Percentiles rank a stretch among this genome's conserved stretches.
Evolutionary conservation across 2,113 vertebrate genomes (phyloP).

Genomic region (Diadophis punctatus): DNA sequence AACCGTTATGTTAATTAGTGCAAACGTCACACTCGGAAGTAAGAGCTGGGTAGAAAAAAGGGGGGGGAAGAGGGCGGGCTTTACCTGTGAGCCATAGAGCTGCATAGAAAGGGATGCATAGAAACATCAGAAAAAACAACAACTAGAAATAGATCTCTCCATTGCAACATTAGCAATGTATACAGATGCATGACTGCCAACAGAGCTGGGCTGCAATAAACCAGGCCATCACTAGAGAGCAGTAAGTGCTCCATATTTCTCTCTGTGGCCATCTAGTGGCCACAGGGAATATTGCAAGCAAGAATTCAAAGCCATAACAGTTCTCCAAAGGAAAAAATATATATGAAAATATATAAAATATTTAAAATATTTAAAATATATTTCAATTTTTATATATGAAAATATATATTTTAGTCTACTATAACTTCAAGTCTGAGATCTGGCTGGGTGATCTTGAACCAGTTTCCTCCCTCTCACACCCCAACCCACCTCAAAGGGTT

Average conservation of each 20-base stretch:
- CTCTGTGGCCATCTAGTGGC: neutral
- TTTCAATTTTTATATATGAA: too few species aligned
- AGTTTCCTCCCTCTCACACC: too few species aligned
- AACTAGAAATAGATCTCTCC: neutral
- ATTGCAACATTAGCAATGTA: neutral
- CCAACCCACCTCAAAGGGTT: too few species aligned
- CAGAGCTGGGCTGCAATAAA: neutral
- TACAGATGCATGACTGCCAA: neutral
- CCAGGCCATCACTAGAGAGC: neutral
- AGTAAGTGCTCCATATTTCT: neutral
- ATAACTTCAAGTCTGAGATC: too few species aligned
- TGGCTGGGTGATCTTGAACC: too few species aligned
- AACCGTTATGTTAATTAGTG: neutral
- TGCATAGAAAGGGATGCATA: neutral
- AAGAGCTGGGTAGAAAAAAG: neutral
- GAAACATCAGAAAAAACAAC: neutral
- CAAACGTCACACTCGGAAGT: neutral
- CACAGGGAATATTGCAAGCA: neutral
- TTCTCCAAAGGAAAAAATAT: too few species aligned
- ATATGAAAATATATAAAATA: too few species aligned
- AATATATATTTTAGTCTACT: too few species aligned
- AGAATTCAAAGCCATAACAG: neutral
- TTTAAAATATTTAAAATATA: too few species aligned
- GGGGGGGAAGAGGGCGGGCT: neutral
- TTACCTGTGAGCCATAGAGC: neutral